Base-by-base conservation (phyloP, 2,888 invertebrate species). In the Pilophorus perplexus region DNA sequence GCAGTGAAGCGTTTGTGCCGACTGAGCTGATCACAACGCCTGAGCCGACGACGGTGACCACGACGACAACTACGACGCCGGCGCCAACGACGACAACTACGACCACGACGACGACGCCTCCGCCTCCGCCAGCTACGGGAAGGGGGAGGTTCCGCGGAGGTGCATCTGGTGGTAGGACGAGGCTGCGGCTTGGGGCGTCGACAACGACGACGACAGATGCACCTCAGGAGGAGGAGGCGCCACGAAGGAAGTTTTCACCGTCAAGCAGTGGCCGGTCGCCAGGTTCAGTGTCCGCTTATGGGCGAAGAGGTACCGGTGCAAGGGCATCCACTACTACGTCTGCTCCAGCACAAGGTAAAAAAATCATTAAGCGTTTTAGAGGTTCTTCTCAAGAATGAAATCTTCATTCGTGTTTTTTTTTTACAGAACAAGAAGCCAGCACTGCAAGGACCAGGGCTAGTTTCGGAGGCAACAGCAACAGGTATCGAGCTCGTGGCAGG, bases 21-120 rank as follows among this genome's bases (percentile, higher is more conserved):
- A 42, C 25, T 12, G 65, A 65, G 28, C 77, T 42, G 3, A 33
- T 14, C 40, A 40, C 42, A 3, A 18, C 18, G 18, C 25, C 59
- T 12, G 59, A 70, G 46, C 42, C 42, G 33, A 82, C 83, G 0
- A 81, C 83, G 0, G 75, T 77, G 2, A 80, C 83, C 0, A 80
- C 82, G 0, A 76, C 82, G 0, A 80, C 82, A 2, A 81, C 71
- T 10, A 74, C 72, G 3, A 73, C 74, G 4, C 73, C 76, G 0
- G 73, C 76, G 0, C 75, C 74, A 12, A 73, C 69, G 14, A 57
- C 70, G 0, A 65, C 71, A 18, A 64, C 67, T n/a, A 66, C 69
- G 3, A 62, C 65, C 16, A 66, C 64, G 10, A 66, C 69, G 16
- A 55, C 62, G 5, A 42, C 66, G 23, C 67, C 68, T 8, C 64